A percentile compares a stretch with the other conserved stretches of the same genome.
Conservation (phyloP, 2,797 vertebrate species). For the Alosa sapidissima region DNA sequence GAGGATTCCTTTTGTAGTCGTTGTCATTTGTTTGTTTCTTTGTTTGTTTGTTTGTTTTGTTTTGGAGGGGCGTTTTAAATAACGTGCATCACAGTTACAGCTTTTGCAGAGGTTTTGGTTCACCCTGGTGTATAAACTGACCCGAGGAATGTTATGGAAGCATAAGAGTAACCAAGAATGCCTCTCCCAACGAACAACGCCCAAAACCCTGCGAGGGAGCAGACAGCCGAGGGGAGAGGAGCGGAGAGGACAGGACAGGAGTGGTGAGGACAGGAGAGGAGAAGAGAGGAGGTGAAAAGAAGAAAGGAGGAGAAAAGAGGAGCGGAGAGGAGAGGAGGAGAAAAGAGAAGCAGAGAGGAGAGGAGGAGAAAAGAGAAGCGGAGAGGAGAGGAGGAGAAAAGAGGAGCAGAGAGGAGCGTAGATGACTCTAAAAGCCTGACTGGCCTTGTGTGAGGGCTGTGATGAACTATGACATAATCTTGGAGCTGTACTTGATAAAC, state of each 20-base stretch:
- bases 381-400: too few species aligned
- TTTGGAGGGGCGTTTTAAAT: neutral
- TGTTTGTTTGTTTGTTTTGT: neutral
- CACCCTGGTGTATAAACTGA: neutral
- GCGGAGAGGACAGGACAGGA: too few species aligned
- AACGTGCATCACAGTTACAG: neutral
- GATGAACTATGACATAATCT: neutral
- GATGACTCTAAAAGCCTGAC: neutral
- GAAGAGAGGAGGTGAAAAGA: too few species aligned
- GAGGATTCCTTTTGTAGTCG: neutral
- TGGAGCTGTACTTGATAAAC: neutral
- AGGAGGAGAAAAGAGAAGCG: too few species aligned
- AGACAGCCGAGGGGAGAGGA: too few species aligned
- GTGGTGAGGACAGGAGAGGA: too few species aligned
- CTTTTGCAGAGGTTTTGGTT: neutral
- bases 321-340: too few species aligned
- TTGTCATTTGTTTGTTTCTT: neutral
- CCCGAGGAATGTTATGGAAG: neutral
- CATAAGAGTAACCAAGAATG: neutral
- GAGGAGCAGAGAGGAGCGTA: neutral
- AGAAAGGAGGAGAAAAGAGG: too few species aligned
- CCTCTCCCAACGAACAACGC: neutral
- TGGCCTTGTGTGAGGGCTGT: neutral
- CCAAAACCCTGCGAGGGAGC: too few species aligned
- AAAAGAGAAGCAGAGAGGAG: too few species aligned